A percentile compares a stretch with the other conserved stretches of the same genome.
These are phyloP conservation scores for Allolobophora icterica DNA, from an alignment of 2,888 invertebrate genomes.

Conservation along the genomic window DNA sequence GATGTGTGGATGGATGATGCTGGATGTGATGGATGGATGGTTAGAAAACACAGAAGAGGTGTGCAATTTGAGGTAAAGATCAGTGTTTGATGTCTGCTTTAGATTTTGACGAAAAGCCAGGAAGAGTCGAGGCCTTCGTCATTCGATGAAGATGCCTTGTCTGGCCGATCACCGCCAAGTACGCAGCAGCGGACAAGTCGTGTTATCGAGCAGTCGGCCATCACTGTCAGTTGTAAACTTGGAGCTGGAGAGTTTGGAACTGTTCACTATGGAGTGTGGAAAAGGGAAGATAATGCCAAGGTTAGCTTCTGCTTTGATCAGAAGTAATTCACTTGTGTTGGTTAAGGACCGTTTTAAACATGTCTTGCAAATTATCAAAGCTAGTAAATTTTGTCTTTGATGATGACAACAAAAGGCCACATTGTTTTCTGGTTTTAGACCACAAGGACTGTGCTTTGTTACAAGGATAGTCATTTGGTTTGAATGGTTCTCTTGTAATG, in stretches of 20 bases:
- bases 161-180: not conserved
- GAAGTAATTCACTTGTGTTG: not conserved
- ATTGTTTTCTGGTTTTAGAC: not conserved
- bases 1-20: not conserved
- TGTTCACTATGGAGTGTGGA: conserved; percentile 97
- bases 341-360: not conserved
- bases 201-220: conserved; percentile 78
- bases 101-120: conserved; percentile 9
- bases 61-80: not conserved
- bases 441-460: no score
- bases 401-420: not conserved
- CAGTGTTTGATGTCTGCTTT: not conserved
- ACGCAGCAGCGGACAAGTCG: not conserved
- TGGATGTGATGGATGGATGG: no score
- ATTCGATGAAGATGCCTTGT: not conserved
- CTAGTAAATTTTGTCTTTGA: not conserved
- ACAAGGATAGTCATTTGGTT: no score
- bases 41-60: not conserved
- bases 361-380: not conserved
- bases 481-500: not conserved
- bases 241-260: conserved; percentile 97
- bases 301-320: conserved; percentile 66
- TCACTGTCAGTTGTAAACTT: conserved; percentile 89
- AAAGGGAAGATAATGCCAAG: conserved; percentile 84
- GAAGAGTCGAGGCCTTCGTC: not conserved